Evolutionary conservation across 2,888 invertebrate genomes (phyloP).

Genomic region (Automeris io): DNA sequence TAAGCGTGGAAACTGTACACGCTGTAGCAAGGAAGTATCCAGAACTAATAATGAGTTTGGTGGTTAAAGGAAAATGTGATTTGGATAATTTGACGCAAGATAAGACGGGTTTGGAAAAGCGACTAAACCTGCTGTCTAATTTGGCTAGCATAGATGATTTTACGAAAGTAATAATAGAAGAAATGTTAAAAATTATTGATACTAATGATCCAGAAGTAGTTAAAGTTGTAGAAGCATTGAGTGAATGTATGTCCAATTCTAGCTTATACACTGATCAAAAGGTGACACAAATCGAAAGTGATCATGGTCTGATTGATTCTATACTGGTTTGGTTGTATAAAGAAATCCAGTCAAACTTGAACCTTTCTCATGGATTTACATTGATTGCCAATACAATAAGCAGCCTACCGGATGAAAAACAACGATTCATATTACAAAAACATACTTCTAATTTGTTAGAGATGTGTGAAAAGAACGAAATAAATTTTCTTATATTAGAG

Average conservation of each 20-base stretch:
- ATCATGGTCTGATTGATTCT: conserved; percentile 57
- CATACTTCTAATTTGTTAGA: conserved; percentile 41
- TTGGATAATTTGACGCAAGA: conserved; percentile 45
- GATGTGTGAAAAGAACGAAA: conserved; percentile 37
- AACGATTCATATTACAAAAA: conserved; percentile 34
- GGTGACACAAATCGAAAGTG: conserved; percentile 58
- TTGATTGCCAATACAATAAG: conserved; percentile 54
- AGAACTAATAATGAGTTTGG: conserved; percentile 65
- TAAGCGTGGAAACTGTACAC: conserved; percentile 70
- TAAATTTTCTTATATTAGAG: conserved; percentile 61
- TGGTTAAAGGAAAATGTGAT: conserved; percentile 66
- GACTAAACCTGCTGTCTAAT: conserved; percentile 59
- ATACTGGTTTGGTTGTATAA: conserved; percentile 50
- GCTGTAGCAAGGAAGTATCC: conserved; percentile 71
- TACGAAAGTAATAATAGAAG: conserved; percentile 57
- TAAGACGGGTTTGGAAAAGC: conserved; percentile 43
- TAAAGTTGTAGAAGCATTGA: conserved; percentile 51
- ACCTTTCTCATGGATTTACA: conserved; percentile 42
- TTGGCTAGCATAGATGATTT: conserved; percentile 69
- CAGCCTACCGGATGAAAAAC: conserved; percentile 48
- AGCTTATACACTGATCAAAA: conserved; percentile 49
- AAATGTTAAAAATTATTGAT: conserved; percentile 54
- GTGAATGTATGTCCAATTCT: conserved; percentile 43
- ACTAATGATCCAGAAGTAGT: conserved; percentile 35
- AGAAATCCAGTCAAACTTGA: conserved; percentile 35